Percentiles rank a stretch among this genome's conserved stretches.
These are phyloP conservation scores for Dicyrtoma fusca DNA, from an alignment of 2,888 invertebrate species.

Conservation along the genomic window DNA sequence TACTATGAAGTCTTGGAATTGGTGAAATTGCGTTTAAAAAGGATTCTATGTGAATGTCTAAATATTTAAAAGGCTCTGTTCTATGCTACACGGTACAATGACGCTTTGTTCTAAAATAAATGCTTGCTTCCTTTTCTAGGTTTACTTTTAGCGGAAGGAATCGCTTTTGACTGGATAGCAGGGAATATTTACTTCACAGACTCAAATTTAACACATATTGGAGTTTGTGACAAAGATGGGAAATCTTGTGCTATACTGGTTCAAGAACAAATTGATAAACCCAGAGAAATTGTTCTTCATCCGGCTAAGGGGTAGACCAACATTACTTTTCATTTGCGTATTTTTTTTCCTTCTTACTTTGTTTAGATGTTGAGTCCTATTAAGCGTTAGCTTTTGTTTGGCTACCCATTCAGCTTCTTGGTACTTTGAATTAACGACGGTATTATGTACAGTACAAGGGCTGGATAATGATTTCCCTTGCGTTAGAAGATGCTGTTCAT, in stretches of 20 bases:
- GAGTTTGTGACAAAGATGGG: slow-evolving; percentile 73
- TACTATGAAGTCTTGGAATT: too few species aligned
- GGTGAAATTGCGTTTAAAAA: too few species aligned
- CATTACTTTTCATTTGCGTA: background rate
- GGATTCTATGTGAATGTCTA: too few species aligned
- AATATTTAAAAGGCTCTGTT: too few species aligned
- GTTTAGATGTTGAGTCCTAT: background rate
- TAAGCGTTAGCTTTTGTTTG: background rate
- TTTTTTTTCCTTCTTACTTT: background rate
- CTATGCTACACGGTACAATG: too few species aligned
- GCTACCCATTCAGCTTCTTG: background rate
- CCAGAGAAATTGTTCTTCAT: slow-evolving; percentile 72
- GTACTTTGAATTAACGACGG: too few species aligned
- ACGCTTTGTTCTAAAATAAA: background rate
- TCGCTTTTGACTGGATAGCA: slow-evolving; percentile 77
- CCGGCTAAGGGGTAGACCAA: slow-evolving; percentile 70
- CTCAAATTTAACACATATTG: slow-evolving; percentile 70
- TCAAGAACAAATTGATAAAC: slow-evolving; percentile 67
- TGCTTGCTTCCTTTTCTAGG: slow-evolving; percentile 60
- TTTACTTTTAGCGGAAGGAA: slow-evolving; percentile 72
- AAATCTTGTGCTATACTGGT: slow-evolving; percentile 69
- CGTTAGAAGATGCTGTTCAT: background rate
- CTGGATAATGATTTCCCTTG: too few species aligned
- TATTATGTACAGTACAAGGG: too few species aligned
- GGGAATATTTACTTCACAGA: slow-evolving; percentile 83